A percentile compares a stretch with the other conserved stretches of the same genome.
Evolutionary conservation across 2,888 invertebrate genomes (phyloP).

Genomic region (Drosophila phalerata): DNA sequence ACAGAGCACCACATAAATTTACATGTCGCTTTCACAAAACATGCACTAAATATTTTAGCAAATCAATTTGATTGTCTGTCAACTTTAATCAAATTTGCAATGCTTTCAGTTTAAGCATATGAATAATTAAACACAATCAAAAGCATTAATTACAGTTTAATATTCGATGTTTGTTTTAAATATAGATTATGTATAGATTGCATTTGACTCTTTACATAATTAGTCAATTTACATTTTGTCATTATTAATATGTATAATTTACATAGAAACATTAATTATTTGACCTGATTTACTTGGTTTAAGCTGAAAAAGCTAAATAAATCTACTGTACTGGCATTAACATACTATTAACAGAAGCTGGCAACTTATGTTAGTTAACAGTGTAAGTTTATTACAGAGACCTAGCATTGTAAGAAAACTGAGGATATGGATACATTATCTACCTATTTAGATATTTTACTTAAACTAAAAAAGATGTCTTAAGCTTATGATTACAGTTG

Average conservation of each 20-base stretch:
- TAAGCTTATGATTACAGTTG: too few relatives aligned
- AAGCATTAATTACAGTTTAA: background rate
- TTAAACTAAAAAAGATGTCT: too few relatives aligned
- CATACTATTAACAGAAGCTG: background rate
- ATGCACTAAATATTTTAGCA: conserved; percentile 20
- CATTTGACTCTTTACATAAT: background rate
- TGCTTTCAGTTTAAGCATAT: conserved; percentile 5
- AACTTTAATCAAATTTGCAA: conserved; percentile 18
- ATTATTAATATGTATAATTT: too few relatives aligned
- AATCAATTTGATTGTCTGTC: conserved; percentile 17
- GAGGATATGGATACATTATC: too few relatives aligned
- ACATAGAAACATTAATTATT: too few relatives aligned
- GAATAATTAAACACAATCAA: conserved; percentile 2
- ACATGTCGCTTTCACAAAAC: conserved; percentile 8
- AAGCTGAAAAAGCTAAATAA: background rate
- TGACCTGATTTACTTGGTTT: background rate
- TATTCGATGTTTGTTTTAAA: background rate
- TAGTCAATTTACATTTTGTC: too few relatives aligned
- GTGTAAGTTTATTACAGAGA: background rate
- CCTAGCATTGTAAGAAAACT: background rate
- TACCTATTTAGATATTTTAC: too few relatives aligned
- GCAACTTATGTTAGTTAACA: background rate
- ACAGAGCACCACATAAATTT: conserved; percentile 8
- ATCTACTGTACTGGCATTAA: background rate
- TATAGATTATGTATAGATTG: background rate